phyloP scores from a whole-genome alignment of 2,888 invertebrate genomes.

The Tridacna crocea region DNA sequence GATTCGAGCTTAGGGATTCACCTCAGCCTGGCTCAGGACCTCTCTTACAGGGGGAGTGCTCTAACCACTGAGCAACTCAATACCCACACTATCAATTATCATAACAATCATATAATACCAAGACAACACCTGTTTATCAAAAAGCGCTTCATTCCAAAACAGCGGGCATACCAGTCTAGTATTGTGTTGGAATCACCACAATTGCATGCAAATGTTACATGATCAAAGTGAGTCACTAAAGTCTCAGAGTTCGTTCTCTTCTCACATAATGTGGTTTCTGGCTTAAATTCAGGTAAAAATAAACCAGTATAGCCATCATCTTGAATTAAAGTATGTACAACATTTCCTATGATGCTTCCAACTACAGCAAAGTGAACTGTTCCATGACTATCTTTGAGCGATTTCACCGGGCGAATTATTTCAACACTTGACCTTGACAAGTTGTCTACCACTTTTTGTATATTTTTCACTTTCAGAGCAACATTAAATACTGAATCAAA shows the following conservation, averaged over 20 bases:
- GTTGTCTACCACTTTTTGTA: constrained; percentile 70
- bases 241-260: not conserved
- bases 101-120: not conserved
- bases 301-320: constrained; percentile 81
- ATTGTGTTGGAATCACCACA: constrained; percentile 80
- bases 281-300: constrained; percentile 84
- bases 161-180: constrained; percentile 84
- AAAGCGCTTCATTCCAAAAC: constrained; percentile 85
- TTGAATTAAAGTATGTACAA: constrained; percentile 85
- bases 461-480: constrained; percentile 83
- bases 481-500: constrained; percentile 84
- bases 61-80: too few species aligned
- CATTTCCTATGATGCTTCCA: constrained; percentile 84
- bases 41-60: too few species aligned
- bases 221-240: constrained; percentile 83
- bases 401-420: constrained; percentile 75
- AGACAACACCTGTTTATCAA: constrained; percentile 80
- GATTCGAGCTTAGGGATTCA: too few species aligned
- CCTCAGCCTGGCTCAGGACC: too few species aligned
- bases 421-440: constrained; percentile 72
- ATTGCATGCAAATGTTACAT: constrained; percentile 84
- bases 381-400: constrained; percentile 78
- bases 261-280: constrained; percentile 9
- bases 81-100: not conserved
- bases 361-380: constrained; percentile 82